A percentile compares a stretch with the other conserved stretches of the same genome.
Conservation (phyloP, 2,113 vertebrate species). For the Lophotis ruficrista region DNA sequence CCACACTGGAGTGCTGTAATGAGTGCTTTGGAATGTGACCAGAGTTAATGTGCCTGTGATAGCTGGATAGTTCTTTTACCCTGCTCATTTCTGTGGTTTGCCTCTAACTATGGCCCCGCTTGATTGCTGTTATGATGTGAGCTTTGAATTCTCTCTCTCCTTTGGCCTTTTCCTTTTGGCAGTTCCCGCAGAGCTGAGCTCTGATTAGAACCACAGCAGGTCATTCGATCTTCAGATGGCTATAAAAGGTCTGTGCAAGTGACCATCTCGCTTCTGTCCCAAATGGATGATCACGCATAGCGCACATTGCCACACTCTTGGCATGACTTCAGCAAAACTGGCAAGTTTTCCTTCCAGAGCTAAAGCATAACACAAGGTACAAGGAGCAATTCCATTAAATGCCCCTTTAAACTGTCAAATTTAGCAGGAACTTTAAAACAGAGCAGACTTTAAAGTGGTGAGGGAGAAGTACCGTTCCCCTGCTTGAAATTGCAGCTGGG, state of each 20-base stretch:
- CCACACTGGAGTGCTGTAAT: constrained; percentile 46
- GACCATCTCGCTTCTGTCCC: constrained; percentile 35
- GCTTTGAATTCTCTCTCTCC: constrained; percentile 65
- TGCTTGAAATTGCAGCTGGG: constrained; percentile 33
- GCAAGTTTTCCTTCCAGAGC: constrained; percentile 8
- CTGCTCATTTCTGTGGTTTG: constrained; percentile 48
- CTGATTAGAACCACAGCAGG: constrained; percentile 68
- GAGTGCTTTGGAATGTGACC: constrained; percentile 20
- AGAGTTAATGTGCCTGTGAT: constrained; percentile 31
- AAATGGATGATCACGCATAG: constrained; percentile 21
- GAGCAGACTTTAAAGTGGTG: constrained; percentile 35
- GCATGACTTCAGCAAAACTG: constrained; percentile 43
- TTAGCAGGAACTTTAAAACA: constrained; percentile 26
- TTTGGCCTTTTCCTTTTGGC: constrained; percentile 68
- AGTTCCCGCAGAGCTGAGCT: constrained; percentile 53
- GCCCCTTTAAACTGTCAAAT: constrained; percentile 27
- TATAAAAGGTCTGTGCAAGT: constrained; percentile 66
- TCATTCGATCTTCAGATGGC: constrained; percentile 62
- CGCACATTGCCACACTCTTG: not conserved
- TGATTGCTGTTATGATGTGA: constrained; percentile 58
- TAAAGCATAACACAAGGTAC: constrained; percentile 2
- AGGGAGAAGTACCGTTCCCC: constrained; percentile 16
- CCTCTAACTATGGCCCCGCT: constrained; percentile 33
- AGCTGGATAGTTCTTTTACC: constrained; percentile 41
- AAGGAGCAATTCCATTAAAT: constrained; percentile 34